Evolutionary conservation across 1,140 invertebrate species (phyloP).

Genomic region (Plodia interpunctella): DNA sequence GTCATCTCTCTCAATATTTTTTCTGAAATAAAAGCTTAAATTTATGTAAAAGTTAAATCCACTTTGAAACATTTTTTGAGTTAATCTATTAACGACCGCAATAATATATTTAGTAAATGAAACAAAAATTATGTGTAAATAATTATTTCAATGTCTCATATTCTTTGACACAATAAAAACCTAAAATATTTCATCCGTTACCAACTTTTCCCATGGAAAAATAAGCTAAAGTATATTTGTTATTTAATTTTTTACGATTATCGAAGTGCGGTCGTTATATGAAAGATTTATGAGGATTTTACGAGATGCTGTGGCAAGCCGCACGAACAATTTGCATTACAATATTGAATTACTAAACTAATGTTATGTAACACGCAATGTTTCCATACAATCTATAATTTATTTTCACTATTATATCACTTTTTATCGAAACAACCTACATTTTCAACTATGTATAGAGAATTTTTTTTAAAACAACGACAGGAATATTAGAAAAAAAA

Average conservation of each 20-base stretch:
- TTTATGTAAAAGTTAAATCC: too few relatives aligned
- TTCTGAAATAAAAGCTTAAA: too few relatives aligned
- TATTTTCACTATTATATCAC: background rate
- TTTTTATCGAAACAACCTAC: background rate
- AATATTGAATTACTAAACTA: slow-evolving; percentile 6
- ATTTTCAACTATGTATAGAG: background rate
- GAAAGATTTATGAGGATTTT: background rate
- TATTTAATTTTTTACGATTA: slow-evolving; percentile 3
- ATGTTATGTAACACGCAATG: background rate
- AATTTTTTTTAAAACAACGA: background rate
- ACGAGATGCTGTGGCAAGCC: background rate
- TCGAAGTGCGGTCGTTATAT: background rate
- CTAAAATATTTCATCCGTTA: background rate
- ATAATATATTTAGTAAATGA: too few relatives aligned
- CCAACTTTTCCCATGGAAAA: background rate
- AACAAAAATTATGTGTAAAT: too few relatives aligned
- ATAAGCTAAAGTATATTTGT: background rate
- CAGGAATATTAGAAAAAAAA: background rate
- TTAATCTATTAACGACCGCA: too few relatives aligned
- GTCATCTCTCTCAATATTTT: too few relatives aligned
- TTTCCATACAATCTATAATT: background rate
- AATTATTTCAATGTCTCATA: too few relatives aligned
- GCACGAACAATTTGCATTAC: background rate
- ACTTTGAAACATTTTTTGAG: too few relatives aligned
- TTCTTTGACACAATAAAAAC: background rate